Percentiles rank a stretch among this genome's conserved stretches.
Conservation (phyloP, 2,113 vertebrate genomes). For the Solea solea region DNA sequence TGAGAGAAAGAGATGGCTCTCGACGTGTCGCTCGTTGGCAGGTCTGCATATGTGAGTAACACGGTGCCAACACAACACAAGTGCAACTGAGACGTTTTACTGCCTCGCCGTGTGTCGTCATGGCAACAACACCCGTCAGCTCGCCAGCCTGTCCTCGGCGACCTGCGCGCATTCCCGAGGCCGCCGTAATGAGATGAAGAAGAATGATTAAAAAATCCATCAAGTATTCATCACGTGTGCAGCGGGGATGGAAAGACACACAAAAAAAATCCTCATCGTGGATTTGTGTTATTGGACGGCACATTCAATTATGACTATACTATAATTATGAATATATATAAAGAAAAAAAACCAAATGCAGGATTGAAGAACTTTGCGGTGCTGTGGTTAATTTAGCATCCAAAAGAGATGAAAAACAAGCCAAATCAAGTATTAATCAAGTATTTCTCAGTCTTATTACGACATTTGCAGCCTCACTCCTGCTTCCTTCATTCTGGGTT, state of each 20-base stretch:
- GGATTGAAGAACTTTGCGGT: neutral
- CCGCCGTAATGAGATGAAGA: slow-evolving; percentile 26
- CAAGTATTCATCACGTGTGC: slow-evolving; percentile 16
- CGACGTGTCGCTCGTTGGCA: neutral
- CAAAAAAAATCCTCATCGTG: neutral
- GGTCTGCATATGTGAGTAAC: neutral
- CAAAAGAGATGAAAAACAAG: neutral
- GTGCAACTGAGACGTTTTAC: slow-evolving; percentile 1
- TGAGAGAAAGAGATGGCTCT: neutral
- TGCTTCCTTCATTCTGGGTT: neutral
- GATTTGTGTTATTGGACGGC: slow-evolving; percentile 8
- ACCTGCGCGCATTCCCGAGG: slow-evolving; percentile 16
- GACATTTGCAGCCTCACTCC: slow-evolving; percentile 10
- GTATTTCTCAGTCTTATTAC: neutral
- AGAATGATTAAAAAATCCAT: slow-evolving; percentile 37
- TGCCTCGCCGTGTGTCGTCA: slow-evolving; percentile 43
- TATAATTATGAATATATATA: no score
- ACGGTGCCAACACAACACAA: neutral
- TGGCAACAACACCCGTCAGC: slow-evolving; percentile 48
- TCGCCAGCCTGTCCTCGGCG: slow-evolving; percentile 38
- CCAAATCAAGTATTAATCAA: neutral
- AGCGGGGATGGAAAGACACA: neutral
- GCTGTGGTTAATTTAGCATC: slow-evolving; percentile 14
- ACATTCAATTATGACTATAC: no score
- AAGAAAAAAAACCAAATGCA: neutral